Conservation (phyloP, 2,797 vertebrate genomes). For the Triplophysa bombifrons region DNA sequence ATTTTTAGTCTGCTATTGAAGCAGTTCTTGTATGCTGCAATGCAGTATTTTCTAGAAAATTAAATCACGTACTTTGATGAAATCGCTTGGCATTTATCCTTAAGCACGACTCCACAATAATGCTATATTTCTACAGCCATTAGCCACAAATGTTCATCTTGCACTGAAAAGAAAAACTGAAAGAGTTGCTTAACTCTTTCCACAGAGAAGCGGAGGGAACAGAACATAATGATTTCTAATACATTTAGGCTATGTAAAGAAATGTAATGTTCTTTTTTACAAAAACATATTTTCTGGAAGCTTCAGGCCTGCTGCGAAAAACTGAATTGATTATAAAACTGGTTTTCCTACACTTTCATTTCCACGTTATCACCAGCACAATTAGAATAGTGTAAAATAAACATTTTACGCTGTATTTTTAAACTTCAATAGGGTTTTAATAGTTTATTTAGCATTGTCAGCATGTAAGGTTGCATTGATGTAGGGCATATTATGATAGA, state of each 20-base stretch:
- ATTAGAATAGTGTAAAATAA: neutral
- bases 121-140: neutral
- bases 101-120: neutral
- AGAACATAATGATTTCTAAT: neutral
- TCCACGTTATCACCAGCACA: neutral
- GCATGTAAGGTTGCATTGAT: too few species aligned
- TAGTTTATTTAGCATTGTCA: too few species aligned
- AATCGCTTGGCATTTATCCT: conserved; percentile 1
- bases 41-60: conserved; percentile 23
- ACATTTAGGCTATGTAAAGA: neutral
- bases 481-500: too few species aligned
- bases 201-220: neutral
- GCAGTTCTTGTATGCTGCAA: conserved; percentile 3
- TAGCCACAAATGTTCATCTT: neutral
- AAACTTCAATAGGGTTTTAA: too few species aligned
- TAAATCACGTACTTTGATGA: neutral
- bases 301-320: neutral
- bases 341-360: too few species aligned
- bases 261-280: neutral
- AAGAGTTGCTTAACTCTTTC: neutral
- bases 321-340: too few species aligned
- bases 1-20: neutral
- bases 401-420: too few species aligned
- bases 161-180: neutral
- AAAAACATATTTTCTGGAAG: too few species aligned